Evolutionary conservation across 2,888 invertebrate genomes (phyloP).

Genomic region (Sepioteuthis lessoniana): DNA sequence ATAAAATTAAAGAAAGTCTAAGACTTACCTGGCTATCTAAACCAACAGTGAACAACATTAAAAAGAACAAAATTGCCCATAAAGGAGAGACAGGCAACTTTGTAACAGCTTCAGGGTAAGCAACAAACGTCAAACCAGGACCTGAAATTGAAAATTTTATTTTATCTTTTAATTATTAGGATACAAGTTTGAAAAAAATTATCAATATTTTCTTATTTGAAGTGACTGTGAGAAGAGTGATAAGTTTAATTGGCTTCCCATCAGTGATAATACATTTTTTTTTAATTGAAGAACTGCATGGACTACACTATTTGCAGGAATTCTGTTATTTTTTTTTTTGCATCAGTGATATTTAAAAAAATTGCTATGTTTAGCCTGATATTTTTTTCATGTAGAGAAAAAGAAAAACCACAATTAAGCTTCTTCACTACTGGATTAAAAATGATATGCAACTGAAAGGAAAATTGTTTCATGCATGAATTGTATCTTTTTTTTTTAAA

Average conservation of each 20-base stretch:
- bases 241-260: neutral
- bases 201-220: neutral
- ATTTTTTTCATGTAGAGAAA: too few relatives aligned
- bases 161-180: neutral
- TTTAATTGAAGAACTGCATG: neutral
- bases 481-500: neutral
- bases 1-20: neutral
- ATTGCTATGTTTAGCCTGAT: too few relatives aligned
- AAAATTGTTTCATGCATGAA: too few relatives aligned
- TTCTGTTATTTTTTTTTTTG: neutral
- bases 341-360: neutral
- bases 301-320: neutral
- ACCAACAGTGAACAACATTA: slow-evolving; percentile 48
- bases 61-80: slow-evolving; percentile 49
- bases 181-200: neutral
- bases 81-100: slow-evolving; percentile 48
- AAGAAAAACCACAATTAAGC: too few relatives aligned
- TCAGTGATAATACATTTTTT: neutral
- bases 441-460: too few relatives aligned
- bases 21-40: slow-evolving; percentile 48
- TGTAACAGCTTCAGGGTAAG: slow-evolving; percentile 49
- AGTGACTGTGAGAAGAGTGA: neutral
- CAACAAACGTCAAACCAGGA: slow-evolving; percentile 50
- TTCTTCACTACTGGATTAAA: too few relatives aligned
- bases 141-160: slow-evolving; percentile 39